A percentile compares a stretch with the other conserved stretches of the same genome.
phyloP scores from a whole-genome alignment of 2,888 invertebrate genomes.

The Synergus japonicus region DNA sequence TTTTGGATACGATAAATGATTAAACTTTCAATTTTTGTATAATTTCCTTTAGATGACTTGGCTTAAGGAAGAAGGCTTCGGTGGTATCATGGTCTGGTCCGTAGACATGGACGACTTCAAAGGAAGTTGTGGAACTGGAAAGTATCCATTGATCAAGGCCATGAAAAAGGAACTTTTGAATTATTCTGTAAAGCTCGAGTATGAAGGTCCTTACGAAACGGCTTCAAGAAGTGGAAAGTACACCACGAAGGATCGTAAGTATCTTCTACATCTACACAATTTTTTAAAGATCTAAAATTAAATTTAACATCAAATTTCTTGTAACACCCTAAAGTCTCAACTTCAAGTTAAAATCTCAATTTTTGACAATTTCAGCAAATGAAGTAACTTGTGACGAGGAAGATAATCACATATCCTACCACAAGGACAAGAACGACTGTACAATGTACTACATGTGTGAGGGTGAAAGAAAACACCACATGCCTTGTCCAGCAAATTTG shows the following conservation, averaged over 20 bases:
- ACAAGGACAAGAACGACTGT: constrained; percentile 93
- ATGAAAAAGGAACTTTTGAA: constrained; percentile 91
- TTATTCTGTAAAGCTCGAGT: constrained; percentile 90
- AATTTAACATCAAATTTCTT: too few species aligned
- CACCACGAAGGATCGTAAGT: constrained; percentile 94
- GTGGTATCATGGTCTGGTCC: constrained; percentile 98
- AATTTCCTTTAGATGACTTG: constrained; percentile 86
- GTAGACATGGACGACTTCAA: constrained; percentile 97
- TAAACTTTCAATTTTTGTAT: background rate
- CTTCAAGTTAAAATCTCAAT: background rate
- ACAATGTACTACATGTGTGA: constrained; percentile 98
- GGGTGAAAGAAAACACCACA: constrained; percentile 95
- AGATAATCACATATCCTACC: constrained; percentile 97
- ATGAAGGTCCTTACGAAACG: constrained; percentile 91
- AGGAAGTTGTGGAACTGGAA: constrained; percentile 93
- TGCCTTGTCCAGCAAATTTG: constrained; percentile 95
- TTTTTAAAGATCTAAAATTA: too few species aligned
- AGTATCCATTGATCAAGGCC: constrained; percentile 92
- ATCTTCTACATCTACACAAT: background rate
- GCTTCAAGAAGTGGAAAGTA: constrained; percentile 85
- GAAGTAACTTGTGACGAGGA: constrained; percentile 94
- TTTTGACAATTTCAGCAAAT: constrained; percentile 82
- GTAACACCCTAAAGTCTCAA: too few species aligned
- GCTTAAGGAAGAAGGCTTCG: constrained; percentile 95
- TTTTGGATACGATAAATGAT: background rate